These are phyloP conservation scores for Acronicta alni DNA, from an alignment of 2,888 invertebrate genomes.

Conservation along the genomic window DNA sequence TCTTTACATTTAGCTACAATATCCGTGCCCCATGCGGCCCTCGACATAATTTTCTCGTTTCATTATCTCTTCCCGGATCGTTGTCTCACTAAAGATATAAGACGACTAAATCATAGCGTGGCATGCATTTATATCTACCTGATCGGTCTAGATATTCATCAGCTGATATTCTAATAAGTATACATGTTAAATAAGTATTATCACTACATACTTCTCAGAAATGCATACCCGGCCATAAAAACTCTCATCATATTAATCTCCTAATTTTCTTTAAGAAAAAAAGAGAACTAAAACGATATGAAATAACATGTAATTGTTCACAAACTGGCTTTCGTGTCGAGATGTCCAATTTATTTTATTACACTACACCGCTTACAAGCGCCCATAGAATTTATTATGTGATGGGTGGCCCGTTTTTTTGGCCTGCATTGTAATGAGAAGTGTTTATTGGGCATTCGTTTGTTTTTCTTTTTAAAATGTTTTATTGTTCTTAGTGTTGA, in stretches of 20 bases:
- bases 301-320: conserved; percentile 65
- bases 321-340: conserved; percentile 49
- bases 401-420: conserved; percentile 57
- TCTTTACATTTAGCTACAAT: no score
- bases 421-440: conserved; percentile 54
- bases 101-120: no score
- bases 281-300: conserved; percentile 54
- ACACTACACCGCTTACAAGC: conserved; percentile 57
- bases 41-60: no score
- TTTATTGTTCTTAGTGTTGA: conserved; percentile 13
- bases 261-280: conserved; percentile 25
- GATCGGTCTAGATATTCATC: background rate
- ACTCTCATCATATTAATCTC: conserved; percentile 21
- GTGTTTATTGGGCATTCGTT: conserved; percentile 43
- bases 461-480: conserved; percentile 20
- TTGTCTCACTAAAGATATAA: no score
- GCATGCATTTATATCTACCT: background rate
- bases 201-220: conserved; percentile 25
- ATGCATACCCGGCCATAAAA: conserved; percentile 1
- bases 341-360: conserved; percentile 67
- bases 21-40: no score
- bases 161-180: background rate
- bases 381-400: conserved; percentile 57
- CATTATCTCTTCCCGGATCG: no score
- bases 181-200: conserved; percentile 7